These are phyloP conservation scores for Vulpes lagopus DNA, from an alignment of 2,113 vertebrate species.

Conservation along the genomic window DNA sequence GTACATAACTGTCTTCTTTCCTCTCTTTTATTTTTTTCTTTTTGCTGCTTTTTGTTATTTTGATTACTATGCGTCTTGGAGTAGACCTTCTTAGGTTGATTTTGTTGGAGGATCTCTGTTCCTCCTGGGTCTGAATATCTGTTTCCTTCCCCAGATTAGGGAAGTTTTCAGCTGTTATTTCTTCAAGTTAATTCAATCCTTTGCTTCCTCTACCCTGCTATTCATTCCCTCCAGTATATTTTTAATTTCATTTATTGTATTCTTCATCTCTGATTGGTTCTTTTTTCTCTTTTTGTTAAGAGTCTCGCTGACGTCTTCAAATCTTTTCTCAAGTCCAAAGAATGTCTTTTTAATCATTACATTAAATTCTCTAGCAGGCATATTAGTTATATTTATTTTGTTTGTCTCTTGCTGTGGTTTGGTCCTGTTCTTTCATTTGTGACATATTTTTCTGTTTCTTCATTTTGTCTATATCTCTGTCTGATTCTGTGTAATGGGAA, in stretches of 20 bases:
- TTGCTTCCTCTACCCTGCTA: neutral
- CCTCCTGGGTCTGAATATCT: neutral
- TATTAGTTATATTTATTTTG: neutral
- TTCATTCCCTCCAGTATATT: neutral
- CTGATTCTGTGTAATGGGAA: neutral
- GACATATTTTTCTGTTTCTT: neutral
- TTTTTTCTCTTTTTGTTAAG: neutral
- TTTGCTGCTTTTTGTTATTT: neutral
- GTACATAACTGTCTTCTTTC: neutral
- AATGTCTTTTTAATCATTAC: neutral
- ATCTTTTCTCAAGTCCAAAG: neutral
- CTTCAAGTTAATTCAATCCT: neutral
- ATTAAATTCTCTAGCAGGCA: neutral
- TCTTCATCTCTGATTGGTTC: neutral
- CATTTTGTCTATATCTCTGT: neutral
- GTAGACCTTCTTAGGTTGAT: neutral
- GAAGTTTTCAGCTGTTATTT: neutral
- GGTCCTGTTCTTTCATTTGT: neutral
- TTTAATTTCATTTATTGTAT: neutral
- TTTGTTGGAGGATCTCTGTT: neutral
- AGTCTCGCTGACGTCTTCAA: neutral
- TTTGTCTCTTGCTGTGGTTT: neutral
- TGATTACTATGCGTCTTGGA: neutral
- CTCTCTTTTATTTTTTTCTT: neutral
- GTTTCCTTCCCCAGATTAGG: neutral